Conservation (phyloP, 2,113 vertebrate species). For the Litocranius walleri region DNA sequence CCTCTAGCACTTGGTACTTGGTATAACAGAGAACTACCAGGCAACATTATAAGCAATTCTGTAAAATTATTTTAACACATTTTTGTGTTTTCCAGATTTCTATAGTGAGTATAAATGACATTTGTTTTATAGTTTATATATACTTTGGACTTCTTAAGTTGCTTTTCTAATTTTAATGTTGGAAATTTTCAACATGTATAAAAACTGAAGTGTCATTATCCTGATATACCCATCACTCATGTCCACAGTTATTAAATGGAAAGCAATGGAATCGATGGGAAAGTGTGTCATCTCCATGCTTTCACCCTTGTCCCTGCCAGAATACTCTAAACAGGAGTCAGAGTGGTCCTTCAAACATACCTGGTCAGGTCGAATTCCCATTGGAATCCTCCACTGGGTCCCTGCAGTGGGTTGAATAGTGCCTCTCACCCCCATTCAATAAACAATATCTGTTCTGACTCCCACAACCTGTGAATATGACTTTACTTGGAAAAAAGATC, state of each 20-base stretch:
- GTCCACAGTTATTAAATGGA: not conserved
- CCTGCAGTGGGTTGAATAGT: not conserved
- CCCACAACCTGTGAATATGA: not conserved
- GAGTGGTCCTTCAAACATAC: not conserved
- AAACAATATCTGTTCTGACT: not conserved
- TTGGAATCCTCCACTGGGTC: not conserved
- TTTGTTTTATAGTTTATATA: not conserved
- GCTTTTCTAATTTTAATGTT: not conserved
- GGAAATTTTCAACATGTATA: not conserved
- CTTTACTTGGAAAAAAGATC: not conserved
- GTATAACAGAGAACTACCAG: not conserved
- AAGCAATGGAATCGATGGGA: not conserved
- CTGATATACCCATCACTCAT: not conserved
- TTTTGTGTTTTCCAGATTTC: not conserved
- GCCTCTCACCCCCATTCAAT: accelerated
- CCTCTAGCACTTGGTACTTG: not conserved
- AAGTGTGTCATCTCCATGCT: not conserved
- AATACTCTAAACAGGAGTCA: not conserved
- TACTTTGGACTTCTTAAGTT: not conserved
- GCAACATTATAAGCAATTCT: not conserved
- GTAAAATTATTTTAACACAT: not conserved
- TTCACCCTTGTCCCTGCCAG: not conserved
- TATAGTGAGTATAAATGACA: not conserved
- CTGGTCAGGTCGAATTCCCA: not conserved
- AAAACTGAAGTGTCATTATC: not conserved